Base-by-base conservation (phyloP, 2,113 vertebrate genomes). In the Cygnus atratus region DNA sequence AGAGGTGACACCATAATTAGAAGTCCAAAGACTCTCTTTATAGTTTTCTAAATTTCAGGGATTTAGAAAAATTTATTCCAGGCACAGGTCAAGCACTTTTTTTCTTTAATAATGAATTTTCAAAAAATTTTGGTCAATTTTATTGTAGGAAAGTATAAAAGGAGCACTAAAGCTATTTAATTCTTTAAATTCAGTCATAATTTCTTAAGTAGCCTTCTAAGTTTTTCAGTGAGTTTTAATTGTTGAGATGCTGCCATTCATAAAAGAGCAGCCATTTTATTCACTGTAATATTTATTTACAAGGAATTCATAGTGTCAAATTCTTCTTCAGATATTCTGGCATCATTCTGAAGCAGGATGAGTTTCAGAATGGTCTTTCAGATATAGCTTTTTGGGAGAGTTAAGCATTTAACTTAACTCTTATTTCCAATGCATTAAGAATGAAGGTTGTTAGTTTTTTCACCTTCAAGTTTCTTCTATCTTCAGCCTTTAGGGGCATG, bases 171-270 rank as follows among this genome's bases (percentile, higher is more conserved):
- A 39, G 21, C 7, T 48, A 3, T 14, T 83, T 3, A 66, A 33
- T 6, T 55, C 50, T 61, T 73, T 70, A 50, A 24, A 50, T 71
- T 86, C 11, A 44, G 18, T 20, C 29, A 66, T 25, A 15, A 7
- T 59, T 93, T 72, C 31, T 21, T 9, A 25, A 55, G 22, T 1
- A 8, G 35, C n/a, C 10, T 55, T 37, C 46, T 46, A 6, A 39
- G 84, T 72, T 61, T 65, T 63, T 57, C 3, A 19, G n/a, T 0
- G 3, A 37, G 2, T 0, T 80, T 85, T 41, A 57, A 18, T 1
- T 44, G 84, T n/a, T 75, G 74, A 50, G 74, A 9, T 52, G 24
- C 1, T 62, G 68, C 58, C 17, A 10, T 5, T 75, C 33, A n/a
- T 0, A 31, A 68, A 65, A 37, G 0, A 92, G 83, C 70, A 57